Evolutionary conservation across 2,797 vertebrate genomes (phyloP).

Genomic region (Falco rusticolus): DNA sequence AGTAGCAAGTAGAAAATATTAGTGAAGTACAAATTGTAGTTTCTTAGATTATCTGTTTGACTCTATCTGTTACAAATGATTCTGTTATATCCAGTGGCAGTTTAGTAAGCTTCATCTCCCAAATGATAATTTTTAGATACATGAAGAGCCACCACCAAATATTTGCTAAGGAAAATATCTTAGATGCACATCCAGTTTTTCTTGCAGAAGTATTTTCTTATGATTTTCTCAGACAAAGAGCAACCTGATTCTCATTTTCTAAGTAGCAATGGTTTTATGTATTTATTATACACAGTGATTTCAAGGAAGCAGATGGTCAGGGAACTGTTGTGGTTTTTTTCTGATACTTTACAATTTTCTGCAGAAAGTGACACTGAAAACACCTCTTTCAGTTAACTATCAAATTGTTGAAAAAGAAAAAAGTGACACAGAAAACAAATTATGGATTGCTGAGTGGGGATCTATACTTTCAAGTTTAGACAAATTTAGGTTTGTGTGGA

Average conservation of each 20-base stretch:
- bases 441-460: background rate
- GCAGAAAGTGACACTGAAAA: background rate
- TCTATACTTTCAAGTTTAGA: background rate
- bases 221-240: background rate
- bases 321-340: rapidly evolving
- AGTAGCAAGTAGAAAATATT: background rate
- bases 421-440: background rate
- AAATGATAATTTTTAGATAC: background rate
- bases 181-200: background rate
- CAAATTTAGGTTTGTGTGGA: background rate
- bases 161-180: background rate
- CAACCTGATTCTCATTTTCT: background rate
- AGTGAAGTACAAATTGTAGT: background rate
- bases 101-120: background rate
- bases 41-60: background rate
- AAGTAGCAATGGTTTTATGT: background rate
- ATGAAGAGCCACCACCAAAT: background rate
- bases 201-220: background rate
- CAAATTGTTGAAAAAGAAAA: background rate
- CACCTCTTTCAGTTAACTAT: background rate
- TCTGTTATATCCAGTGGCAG: background rate
- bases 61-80: background rate
- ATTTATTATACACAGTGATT: background rate
- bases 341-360: background rate
- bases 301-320: background rate